These are phyloP conservation scores for Neuroscelio doddi DNA, from an alignment of 2,888 invertebrate species.

Conservation along the genomic window DNA sequence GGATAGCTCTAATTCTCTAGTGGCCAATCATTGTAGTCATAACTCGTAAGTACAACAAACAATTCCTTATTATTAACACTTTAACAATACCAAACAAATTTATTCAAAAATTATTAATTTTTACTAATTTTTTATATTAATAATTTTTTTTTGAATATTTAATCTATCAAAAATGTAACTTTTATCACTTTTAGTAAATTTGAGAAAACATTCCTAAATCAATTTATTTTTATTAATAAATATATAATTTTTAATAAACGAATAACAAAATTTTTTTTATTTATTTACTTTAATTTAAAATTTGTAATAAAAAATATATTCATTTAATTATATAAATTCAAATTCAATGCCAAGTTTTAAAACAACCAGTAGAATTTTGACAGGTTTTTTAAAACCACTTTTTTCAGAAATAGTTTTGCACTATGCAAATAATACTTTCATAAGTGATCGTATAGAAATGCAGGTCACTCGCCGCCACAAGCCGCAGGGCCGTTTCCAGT, in stretches of 20 bases:
- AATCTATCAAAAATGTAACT: too few relatives aligned
- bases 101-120: not conserved
- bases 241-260: not conserved
- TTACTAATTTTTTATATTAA: too few relatives aligned
- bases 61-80: slow-evolving; percentile 8
- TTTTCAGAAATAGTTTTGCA: slow-evolving; percentile 1
- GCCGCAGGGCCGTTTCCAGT: slow-evolving; percentile 33
- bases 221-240: too few relatives aligned
- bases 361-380: slow-evolving; percentile 12
- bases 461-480: slow-evolving; percentile 26
- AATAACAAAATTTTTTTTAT: not conserved
- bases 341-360: slow-evolving; percentile 21
- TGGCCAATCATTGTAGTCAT: slow-evolving; percentile 24
- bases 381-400: not conserved
- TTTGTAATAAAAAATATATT: too few relatives aligned
- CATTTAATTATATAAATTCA: too few relatives aligned
- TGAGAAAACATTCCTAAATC: too few relatives aligned
- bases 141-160: too few relatives aligned
- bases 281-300: too few relatives aligned
- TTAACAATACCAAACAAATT: not conserved
- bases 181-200: too few relatives aligned
- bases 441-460: slow-evolving; percentile 27
- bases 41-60: slow-evolving; percentile 44
- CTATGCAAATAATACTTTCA: slow-evolving; percentile 1
- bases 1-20: slow-evolving; percentile 57